Base-by-base conservation (phyloP, 1,140 invertebrate species). In the Heliconius himera region DNA sequence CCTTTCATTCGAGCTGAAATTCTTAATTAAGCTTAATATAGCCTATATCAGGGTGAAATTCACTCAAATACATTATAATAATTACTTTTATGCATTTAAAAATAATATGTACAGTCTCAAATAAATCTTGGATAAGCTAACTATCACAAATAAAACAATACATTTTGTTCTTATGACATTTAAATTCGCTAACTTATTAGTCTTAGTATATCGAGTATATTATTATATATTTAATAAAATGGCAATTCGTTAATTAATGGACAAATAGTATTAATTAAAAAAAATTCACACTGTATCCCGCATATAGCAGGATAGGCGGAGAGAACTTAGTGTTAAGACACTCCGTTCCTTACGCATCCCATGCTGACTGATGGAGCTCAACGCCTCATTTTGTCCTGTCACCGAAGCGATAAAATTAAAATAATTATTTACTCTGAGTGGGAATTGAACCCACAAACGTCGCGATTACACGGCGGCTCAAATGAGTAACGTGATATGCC, bases 41-140 rank as follows among this genome's bases (percentile, higher is more conserved):
- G 9, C 11, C 13, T 66, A 66, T 66, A 26, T 13, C 11, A 66
- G 26, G 26, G 26, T 16, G 60, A 16, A 66, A 66, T 29, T 0
- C 60, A 66, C 60, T 66, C 36, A 72, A 36, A 72, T 72, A 72
- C 70, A 3, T 20, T 72, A 72, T 16, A 72, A 36, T 38, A 36
- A 8, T 71, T 60, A 76, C 18, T 71, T 71, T 76, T 46, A 36
- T 73, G 70, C 46, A 78, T 29, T 72, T 81, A 82, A 85, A 81
- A 82, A 70, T 81, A 84, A 85, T 86, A 87, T 83, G 86, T 88
- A 88, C 87, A 88, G 81, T 84, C 83, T 84, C 84, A 83, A 88
- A 87, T 83, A 80, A 83, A 84, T 80, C 66, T 80, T 81, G 75
- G 74, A 81, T 66, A 77, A 77, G 72, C 71, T 77, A 81, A 85